Evolutionary conservation across 2,888 invertebrate species (phyloP).

Genomic region (Parasteatoda lunata): DNA sequence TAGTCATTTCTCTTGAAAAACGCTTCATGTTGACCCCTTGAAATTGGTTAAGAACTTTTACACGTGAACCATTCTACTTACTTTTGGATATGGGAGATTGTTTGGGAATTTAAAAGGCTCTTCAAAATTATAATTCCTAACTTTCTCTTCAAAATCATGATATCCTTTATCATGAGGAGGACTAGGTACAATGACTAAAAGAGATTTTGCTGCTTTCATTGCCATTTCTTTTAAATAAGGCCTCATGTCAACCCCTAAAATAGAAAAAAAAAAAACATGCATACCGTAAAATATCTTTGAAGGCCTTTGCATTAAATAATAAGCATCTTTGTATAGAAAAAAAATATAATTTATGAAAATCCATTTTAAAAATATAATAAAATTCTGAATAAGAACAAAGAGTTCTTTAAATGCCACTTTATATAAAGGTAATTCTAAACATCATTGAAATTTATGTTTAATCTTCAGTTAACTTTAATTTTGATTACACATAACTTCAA

Average conservation of each 20-base stretch:
- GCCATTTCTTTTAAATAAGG: constrained; percentile 50
- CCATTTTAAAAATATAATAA: too few relatives aligned
- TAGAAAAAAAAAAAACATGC: neutral
- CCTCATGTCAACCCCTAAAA: constrained; percentile 48
- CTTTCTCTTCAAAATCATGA: constrained; percentile 85
- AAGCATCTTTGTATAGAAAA: neutral
- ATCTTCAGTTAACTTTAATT: too few relatives aligned
- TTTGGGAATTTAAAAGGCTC: constrained; percentile 85
- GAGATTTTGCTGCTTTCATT: constrained; percentile 69
- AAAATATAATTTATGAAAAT: too few relatives aligned
- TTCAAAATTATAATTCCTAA: constrained; percentile 84
- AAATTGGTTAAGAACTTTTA: neutral
- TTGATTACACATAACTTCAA: too few relatives aligned
- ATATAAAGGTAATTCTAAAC: too few relatives aligned
- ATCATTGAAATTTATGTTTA: too few relatives aligned
- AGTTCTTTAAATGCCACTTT: too few relatives aligned
- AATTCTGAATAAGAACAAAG: too few relatives aligned
- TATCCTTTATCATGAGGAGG: constrained; percentile 71
- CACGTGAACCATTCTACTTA: neutral
- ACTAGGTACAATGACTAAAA: constrained; percentile 70
- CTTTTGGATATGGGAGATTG: constrained; percentile 39
- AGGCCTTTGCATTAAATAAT: neutral
- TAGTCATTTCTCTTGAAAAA: too few relatives aligned
- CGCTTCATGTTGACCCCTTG: too few relatives aligned
- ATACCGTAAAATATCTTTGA: too few relatives aligned